Evolutionary conservation across 2,113 vertebrate species (phyloP).

Genomic region (Pedetes capensis): DNA sequence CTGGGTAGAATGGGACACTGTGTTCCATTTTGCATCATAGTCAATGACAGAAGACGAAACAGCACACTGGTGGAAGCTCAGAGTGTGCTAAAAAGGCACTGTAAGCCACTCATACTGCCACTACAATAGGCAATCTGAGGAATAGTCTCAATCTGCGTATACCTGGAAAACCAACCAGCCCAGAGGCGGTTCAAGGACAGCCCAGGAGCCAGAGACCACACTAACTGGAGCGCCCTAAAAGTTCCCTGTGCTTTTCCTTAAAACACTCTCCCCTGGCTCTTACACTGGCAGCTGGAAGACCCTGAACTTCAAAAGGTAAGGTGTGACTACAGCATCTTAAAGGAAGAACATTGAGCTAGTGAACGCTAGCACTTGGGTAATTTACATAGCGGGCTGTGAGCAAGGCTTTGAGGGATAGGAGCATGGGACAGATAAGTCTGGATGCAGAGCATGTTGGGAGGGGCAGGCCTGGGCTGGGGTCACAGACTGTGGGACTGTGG

Average conservation of each 20-base stretch:
- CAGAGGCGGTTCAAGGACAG: not conserved
- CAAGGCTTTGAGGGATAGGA: not conserved
- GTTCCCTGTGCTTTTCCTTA: not conserved
- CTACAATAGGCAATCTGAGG: not conserved
- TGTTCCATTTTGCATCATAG: rapidly evolving
- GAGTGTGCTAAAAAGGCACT: too few species aligned
- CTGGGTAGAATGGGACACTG: rapidly evolving
- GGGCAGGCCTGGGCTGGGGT: not conserved
- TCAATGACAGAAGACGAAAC: rapidly evolving
- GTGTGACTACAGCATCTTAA: rapidly evolving
- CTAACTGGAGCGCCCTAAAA: not conserved
- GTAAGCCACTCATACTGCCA: rapidly evolving
- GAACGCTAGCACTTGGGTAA: rapidly evolving
- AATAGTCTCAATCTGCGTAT: rapidly evolving
- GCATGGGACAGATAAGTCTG: not conserved
- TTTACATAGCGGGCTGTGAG: not conserved
- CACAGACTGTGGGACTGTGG: not conserved
- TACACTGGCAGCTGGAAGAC: not conserved
- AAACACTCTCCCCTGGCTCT: too few species aligned
- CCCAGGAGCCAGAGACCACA: not conserved
- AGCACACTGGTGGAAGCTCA: rapidly evolving
- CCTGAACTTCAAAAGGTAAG: not conserved
- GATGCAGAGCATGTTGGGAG: too few species aligned
- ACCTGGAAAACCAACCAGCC: too few species aligned
- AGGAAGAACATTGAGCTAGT: not conserved